phyloP scores from a whole-genome alignment of 2,888 invertebrate genomes.

The Agrilus cyanescens region DNA sequence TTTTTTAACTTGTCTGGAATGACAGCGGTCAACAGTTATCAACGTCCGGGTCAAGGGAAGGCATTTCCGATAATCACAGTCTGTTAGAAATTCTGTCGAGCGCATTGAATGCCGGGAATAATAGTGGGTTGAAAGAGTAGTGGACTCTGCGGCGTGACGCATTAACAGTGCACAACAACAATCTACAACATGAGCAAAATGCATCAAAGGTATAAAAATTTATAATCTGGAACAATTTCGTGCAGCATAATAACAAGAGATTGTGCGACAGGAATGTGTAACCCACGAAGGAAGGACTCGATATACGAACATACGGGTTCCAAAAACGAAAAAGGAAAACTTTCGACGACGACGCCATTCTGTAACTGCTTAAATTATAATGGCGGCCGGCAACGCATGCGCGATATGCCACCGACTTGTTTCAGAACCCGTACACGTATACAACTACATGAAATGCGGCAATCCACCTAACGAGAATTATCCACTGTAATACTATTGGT shows the following conservation, averaged over 20 bases:
- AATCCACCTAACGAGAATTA: slow-evolving; percentile 6
- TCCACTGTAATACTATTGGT: neutral
- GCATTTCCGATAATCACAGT: slow-evolving; percentile 42
- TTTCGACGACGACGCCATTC: neutral
- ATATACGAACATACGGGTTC: slow-evolving; percentile 9
- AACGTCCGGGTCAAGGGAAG: slow-evolving; percentile 30
- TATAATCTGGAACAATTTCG: slow-evolving; percentile 31
- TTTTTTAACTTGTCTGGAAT: no score
- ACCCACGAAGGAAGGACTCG: slow-evolving; percentile 17
- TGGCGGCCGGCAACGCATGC: slow-evolving; percentile 4
- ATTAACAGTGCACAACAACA: slow-evolving; percentile 35
- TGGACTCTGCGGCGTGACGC: slow-evolving; percentile 34
- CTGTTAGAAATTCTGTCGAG: slow-evolving; percentile 35
- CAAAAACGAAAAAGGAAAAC: no score
- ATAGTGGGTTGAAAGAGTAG: slow-evolving; percentile 24
- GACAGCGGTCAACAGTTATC: no score
- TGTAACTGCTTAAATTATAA: slow-evolving; percentile 9
- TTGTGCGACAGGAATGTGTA: slow-evolving; percentile 29
- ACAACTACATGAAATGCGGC: slow-evolving; percentile 14
- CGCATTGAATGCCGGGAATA: slow-evolving; percentile 25
- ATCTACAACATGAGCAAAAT: slow-evolving; percentile 35
- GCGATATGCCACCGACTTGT: neutral
- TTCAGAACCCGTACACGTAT: neutral
- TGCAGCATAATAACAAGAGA: slow-evolving; percentile 30
- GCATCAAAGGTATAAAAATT: slow-evolving; percentile 30